phyloP scores from a whole-genome alignment of 2,113 vertebrate species.

The Engystomops pustulosus region DNA sequence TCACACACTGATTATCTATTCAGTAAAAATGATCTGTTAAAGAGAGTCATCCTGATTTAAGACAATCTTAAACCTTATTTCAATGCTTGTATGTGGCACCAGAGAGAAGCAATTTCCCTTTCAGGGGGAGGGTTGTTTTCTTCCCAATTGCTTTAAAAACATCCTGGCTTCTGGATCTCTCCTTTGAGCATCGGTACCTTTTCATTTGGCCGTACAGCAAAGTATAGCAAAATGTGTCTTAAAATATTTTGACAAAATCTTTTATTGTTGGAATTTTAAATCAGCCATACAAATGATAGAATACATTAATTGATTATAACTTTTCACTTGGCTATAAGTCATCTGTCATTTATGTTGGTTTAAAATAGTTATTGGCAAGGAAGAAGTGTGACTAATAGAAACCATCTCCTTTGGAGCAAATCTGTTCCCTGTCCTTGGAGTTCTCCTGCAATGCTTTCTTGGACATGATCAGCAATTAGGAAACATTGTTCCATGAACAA shows the following conservation, averaged over 20 bases:
- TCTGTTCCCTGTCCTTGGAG: constrained; percentile 19
- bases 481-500: background rate
- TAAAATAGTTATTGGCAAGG: constrained; percentile 11
- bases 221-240: no score
- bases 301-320: background rate
- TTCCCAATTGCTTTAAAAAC: no score
- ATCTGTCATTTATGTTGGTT: background rate
- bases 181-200: no score
- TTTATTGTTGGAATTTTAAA: background rate
- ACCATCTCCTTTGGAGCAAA: background rate
- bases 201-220: no score
- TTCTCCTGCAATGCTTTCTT: background rate
- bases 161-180: no score
- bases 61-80: no score
- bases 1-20: no score
- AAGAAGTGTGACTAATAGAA: constrained; percentile 21
- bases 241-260: background rate
- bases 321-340: background rate
- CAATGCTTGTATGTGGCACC: no score
- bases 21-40: no score
- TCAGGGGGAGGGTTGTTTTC: no score
- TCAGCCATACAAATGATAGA: background rate
- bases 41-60: no score
- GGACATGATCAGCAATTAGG: constrained; percentile 32
- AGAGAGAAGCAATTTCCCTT: no score